phyloP scores from a whole-genome alignment of 2,888 invertebrate genomes.

The Ochropleura leucogaster region DNA sequence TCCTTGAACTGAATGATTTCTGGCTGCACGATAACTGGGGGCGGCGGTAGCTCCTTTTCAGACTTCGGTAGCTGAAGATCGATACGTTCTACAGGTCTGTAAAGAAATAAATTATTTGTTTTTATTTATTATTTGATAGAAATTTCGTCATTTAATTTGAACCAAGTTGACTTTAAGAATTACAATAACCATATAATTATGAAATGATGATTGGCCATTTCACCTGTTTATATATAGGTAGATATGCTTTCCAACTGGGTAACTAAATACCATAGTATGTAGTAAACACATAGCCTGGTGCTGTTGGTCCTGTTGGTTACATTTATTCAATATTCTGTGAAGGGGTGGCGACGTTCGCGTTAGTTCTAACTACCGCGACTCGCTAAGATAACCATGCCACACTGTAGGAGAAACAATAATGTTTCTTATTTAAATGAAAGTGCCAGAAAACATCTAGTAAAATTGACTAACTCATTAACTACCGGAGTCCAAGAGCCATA shows the following conservation, averaged over 20 bases:
- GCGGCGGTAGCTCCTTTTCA: slow-evolving; percentile 81
- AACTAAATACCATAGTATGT: not conserved
- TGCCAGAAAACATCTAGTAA: not conserved
- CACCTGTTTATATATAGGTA: not conserved
- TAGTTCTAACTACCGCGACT: not conserved
- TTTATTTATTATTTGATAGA: not conserved
- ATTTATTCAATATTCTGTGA: not conserved
- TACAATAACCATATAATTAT: not conserved
- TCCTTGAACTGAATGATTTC: slow-evolving; percentile 91
- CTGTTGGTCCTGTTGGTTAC: not conserved
- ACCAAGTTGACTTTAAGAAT: not conserved
- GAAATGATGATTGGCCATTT: not conserved
- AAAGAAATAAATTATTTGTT: slow-evolving; percentile 46
- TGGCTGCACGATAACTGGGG: slow-evolving; percentile 87
- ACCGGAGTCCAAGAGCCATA: slow-evolving; percentile 95
- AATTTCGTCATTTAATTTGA: not conserved
- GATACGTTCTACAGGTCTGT: slow-evolving; percentile 88
- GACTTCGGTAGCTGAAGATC: slow-evolving; percentile 94
- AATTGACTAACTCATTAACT: slow-evolving; percentile 88
- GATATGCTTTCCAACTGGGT: not conserved
- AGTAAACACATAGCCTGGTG: not conserved
- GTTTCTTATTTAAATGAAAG: not conserved
- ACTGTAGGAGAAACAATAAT: not conserved
- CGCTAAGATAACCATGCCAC: not conserved
- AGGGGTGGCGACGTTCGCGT: not conserved